Evolutionary conservation across 2,113 vertebrate genomes (phyloP), one percentile per base, ranked within the genome.

Genomic region (Calypte anna): DNA sequence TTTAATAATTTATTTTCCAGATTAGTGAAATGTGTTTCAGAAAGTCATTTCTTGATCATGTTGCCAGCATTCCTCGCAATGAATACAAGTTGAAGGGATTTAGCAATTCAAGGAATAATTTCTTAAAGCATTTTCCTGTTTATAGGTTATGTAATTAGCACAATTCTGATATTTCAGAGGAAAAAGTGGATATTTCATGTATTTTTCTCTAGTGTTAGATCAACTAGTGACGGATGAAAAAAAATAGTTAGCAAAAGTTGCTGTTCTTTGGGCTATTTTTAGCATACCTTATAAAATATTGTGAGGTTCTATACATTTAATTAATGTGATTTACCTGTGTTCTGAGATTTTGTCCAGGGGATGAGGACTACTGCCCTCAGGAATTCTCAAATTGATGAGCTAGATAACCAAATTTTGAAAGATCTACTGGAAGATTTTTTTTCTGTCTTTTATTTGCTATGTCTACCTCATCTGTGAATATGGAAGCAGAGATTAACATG

Each of bases 51-150:
- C 16, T 63, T 70, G 20, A 55, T 70, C 16, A 12, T 10, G 3
- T 72, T 92, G 43, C 57, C 27, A 40, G 30, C 31, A 36, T 44
- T 54, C 28, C 72, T 67, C 50, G 27, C 57, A 58, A 9, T 11
- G 10, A 44, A 10, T 50, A 28, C 17, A 16, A 67, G 6, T 43
- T 66, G 16, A 90, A 81, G n/a, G 9, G 48, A 63, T 79, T 30
- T 75, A n/a, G 10, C 31, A 40, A 12, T 16, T 72, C 0, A 0
- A 8, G 36, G 7, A 43, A 22, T 18, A 27, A 23, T 3, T 63
- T 54, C 61, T 61, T 30, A 53, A 51, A 50, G 43, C 33, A 24
- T 50, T 55, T 84, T 72, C 33, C 40, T 76, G 11, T 62, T 75
- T 24, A 30, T 59, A n/a, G n/a, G n/a, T n/a, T n/a, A 73, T 22